These are phyloP conservation scores for Anas georgica DNA, from an alignment of 2,797 vertebrate species.

Conservation along the genomic window DNA sequence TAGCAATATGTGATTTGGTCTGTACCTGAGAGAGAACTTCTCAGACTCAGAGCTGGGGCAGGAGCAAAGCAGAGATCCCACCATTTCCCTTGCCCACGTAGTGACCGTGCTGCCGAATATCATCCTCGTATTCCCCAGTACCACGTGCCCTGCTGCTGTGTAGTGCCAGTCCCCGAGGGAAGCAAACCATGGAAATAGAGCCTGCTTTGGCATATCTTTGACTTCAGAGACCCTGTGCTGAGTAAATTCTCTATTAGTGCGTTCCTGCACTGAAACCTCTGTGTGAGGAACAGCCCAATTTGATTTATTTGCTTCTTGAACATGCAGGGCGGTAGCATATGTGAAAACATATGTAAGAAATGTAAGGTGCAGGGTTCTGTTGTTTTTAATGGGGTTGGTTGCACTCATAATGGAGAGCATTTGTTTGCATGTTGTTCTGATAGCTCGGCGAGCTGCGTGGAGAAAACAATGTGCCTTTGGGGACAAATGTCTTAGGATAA, in stretches of 20 bases:
- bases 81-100: neutral
- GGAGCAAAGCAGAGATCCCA: neutral
- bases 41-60: neutral
- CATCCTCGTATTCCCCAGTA: neutral
- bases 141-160: neutral
- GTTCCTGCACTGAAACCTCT: neutral
- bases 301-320: slow-evolving; percentile 26
- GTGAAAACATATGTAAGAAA: neutral
- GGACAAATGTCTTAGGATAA: neutral
- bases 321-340: neutral
- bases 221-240: neutral
- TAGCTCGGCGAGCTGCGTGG: neutral
- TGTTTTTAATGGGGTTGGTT: neutral
- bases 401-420: neutral
- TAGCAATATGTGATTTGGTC: accelerated
- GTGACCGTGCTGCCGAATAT: neutral
- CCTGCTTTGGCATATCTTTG: neutral
- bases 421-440: neutral
- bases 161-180: neutral
- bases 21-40: neutral
- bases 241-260: neutral
- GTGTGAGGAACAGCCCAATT: neutral
- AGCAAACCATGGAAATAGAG: neutral
- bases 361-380: neutral
- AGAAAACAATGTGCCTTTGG: neutral